A percentile compares a stretch with the other conserved stretches of the same genome.
These are phyloP conservation scores for Conus canariensis DNA, from an alignment of 2,888 invertebrate genomes.

Conservation along the genomic window DNA sequence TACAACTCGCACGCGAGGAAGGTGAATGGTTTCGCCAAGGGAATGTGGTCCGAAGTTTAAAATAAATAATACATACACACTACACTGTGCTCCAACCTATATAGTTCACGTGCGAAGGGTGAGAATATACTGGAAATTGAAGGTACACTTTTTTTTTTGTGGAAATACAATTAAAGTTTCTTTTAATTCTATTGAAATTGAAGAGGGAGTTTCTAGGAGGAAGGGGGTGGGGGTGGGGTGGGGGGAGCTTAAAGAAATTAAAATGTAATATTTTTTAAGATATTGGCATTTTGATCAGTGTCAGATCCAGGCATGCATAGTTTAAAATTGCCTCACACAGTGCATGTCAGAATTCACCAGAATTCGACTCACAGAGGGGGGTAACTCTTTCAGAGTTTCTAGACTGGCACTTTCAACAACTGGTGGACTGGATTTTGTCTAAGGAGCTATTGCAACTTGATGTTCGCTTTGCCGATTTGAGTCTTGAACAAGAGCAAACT, in stretches of 20 bases:
- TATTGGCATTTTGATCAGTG: neutral
- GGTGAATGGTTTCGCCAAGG: conserved; percentile 7
- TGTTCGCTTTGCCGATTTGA: too few species aligned
- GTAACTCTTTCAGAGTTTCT: too few species aligned
- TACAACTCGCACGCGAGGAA: neutral
- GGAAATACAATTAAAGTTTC: neutral
- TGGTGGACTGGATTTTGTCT: too few species aligned
- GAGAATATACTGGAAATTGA: neutral
- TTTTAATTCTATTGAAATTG: neutral
- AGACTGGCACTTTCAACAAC: too few species aligned
- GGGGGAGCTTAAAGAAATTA: neutral
- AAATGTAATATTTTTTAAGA: neutral
- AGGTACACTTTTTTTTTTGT: neutral
- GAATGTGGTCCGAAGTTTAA: conserved; percentile 28
- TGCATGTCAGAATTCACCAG: too few species aligned
- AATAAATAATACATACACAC: conserved; percentile 6
- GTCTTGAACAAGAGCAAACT: too few species aligned
- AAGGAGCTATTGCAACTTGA: too few species aligned
- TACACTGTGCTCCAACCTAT: neutral
- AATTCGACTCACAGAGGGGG: too few species aligned
- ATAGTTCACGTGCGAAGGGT: neutral
- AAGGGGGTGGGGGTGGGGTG: neutral
- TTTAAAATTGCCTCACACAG: neutral
- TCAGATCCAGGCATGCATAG: conserved; percentile 7
- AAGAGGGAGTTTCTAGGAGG: too few species aligned